Percentiles rank a stretch among this genome's conserved stretches.
Conservation (phyloP, 2,888 invertebrate genomes). For the Archaeoteleia sp. region DNA sequence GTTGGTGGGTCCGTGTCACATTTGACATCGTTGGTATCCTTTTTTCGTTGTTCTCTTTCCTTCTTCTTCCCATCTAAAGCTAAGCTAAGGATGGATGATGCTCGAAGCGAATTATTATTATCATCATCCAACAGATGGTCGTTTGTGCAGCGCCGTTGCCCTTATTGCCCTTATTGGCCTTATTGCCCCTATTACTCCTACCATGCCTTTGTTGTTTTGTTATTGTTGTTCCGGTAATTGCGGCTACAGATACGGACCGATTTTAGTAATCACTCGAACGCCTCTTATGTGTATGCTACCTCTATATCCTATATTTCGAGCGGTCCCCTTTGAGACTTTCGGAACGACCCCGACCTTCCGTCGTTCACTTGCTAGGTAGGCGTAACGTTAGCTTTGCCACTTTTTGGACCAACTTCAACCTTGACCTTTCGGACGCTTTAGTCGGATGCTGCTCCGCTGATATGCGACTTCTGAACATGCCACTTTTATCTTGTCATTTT, state of each 20-base stretch:
- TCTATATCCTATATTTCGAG: conserved; percentile 38
- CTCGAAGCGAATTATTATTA: conserved; percentile 61
- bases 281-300: conserved; percentile 45
- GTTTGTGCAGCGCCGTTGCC: conserved; percentile 56
- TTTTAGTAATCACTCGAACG: conserved; percentile 57
- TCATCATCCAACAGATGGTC: conserved; percentile 73
- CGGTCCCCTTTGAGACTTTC: conserved; percentile 67
- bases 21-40: too few species aligned
- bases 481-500: too few species aligned
- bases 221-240: conserved; percentile 73
- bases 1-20: too few species aligned
- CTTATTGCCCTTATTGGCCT: conserved; percentile 44
- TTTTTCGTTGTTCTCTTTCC: conserved; percentile 53
- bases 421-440: conserved; percentile 33
- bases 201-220: conserved; percentile 68
- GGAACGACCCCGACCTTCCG: conserved; percentile 66
- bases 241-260: conserved; percentile 66
- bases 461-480: too few species aligned
- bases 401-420: conserved; percentile 45
- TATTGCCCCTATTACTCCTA: conserved; percentile 48
- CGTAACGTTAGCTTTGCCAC: conserved; percentile 55
- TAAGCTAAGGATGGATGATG: conserved; percentile 45
- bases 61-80: conserved; percentile 53
- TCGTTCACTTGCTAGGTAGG: conserved; percentile 56
- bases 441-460: too few species aligned